phyloP scores from a whole-genome alignment of 2,888 invertebrate species.

The Nomada fabriciana region DNA sequence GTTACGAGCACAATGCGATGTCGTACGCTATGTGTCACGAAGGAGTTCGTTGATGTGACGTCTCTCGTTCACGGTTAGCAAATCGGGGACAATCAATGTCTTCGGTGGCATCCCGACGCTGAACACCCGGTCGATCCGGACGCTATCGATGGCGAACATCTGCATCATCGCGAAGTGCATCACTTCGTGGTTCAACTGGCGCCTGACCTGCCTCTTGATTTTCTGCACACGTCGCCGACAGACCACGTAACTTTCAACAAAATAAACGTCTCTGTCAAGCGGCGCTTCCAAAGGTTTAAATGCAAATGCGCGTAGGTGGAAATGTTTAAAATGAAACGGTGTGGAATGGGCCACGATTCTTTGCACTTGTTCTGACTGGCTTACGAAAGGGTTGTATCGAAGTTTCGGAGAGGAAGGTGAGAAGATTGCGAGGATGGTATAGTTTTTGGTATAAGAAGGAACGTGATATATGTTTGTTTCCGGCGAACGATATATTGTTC shows the following conservation, averaged over 20 bases:
- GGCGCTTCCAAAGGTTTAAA: background rate
- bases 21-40: conserved; percentile 27
- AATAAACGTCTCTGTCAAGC: background rate
- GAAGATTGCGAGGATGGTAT: background rate
- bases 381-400: too few relatives aligned
- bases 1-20: background rate
- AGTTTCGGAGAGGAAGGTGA: too few relatives aligned
- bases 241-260: conserved; percentile 86
- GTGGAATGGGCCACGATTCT: too few relatives aligned
- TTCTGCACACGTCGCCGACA: conserved; percentile 88
- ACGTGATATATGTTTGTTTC: background rate
- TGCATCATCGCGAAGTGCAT: conserved; percentile 87
- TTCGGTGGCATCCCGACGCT: conserved; percentile 82
- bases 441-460: background rate
- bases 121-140: conserved; percentile 88
- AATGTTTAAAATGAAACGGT: too few relatives aligned
- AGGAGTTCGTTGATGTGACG: conserved; percentile 71
- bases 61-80: conserved; percentile 72
- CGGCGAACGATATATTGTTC: conserved; percentile 68
- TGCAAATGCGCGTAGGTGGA: too few relatives aligned
- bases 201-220: conserved; percentile 83
- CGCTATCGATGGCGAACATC: conserved; percentile 87
- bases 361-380: too few relatives aligned
- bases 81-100: conserved; percentile 74
- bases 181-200: conserved; percentile 87